Conservation (phyloP, 1,140 invertebrate genomes). For the Trichonephila inaurata region DNA sequence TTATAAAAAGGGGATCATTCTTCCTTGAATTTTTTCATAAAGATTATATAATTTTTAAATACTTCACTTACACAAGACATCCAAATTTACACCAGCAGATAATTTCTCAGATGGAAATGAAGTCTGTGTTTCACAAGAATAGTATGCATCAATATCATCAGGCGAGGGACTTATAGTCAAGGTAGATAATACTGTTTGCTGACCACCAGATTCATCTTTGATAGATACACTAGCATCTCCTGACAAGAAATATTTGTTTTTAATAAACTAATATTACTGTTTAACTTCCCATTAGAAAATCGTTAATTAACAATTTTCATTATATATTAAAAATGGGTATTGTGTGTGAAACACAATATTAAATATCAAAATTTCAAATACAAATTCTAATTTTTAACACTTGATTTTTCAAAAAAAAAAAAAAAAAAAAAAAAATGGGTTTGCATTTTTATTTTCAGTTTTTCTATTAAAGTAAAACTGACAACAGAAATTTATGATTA, state of each 20-base stretch:
- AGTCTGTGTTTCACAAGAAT: conserved; percentile 93
- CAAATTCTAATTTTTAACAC: too few species aligned
- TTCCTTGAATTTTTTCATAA: neutral
- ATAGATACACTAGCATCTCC: conserved; percentile 12
- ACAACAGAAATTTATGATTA: too few species aligned
- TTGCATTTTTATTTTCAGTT: too few species aligned
- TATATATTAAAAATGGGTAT: too few species aligned
- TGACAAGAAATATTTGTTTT: neutral
- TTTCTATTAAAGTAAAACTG: too few species aligned
- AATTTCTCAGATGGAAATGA: conserved; percentile 86
- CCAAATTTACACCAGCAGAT: conserved; percentile 26
- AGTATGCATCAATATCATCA: conserved; percentile 93
- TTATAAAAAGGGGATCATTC: neutral
- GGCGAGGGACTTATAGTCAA: conserved; percentile 88
- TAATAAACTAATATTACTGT: too few species aligned
- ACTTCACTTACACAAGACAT: conserved; percentile 61
- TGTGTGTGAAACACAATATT: too few species aligned
- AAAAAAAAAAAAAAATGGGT: too few species aligned
- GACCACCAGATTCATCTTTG: conserved; percentile 39
- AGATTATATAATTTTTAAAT: neutral
- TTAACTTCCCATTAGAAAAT: too few species aligned
- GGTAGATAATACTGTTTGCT: conserved; percentile 75
- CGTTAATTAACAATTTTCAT: too few species aligned
- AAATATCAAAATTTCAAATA: too few species aligned
- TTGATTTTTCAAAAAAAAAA: too few species aligned